These are phyloP conservation scores for Galaxea fascicularis DNA, from an alignment of 92 coral and sea anemone species.

Conservation along the genomic window DNA sequence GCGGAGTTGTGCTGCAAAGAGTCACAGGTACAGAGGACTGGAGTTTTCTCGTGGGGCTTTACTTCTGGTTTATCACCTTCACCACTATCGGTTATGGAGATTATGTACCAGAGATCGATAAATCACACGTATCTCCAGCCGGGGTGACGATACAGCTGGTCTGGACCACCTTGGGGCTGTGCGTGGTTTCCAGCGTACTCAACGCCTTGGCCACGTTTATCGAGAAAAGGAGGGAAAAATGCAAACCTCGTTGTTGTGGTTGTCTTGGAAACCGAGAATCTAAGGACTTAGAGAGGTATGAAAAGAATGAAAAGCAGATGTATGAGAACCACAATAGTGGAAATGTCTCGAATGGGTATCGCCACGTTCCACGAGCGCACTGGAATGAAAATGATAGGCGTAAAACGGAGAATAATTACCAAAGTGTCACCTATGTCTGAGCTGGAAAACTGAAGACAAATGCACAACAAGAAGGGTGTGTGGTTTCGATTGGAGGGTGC, in stretches of 20 bases:
- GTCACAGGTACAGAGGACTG: background rate
- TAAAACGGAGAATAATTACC: background rate
- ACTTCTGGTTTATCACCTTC: conserved; percentile 45
- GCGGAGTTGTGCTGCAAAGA: conserved; percentile 18
- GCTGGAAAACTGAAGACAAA: background rate
- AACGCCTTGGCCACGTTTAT: conserved; percentile 12
- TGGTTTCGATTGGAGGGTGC: background rate
- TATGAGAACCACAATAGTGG: background rate
- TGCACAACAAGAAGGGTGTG: background rate
- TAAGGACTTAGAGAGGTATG: background rate
- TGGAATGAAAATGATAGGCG: background rate
- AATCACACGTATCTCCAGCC: background rate
- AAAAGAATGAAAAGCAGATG: background rate
- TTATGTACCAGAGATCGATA: conserved; percentile 9
- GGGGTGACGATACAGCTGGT: background rate
- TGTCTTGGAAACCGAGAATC: background rate
- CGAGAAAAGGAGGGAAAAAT: background rate
- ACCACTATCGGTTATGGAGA: conserved; percentile 51
- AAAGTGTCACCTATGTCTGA: background rate
- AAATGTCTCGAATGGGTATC: background rate
- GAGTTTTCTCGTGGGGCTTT: conserved; percentile 34
- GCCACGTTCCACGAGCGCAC: background rate
- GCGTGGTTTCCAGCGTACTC: conserved; percentile 43
- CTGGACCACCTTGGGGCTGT: conserved; percentile 36
- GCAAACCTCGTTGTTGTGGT: background rate